These are phyloP conservation scores for Dissostichus mawsoni DNA, from an alignment of 2,113 vertebrate genomes.

Conservation along the genomic window DNA sequence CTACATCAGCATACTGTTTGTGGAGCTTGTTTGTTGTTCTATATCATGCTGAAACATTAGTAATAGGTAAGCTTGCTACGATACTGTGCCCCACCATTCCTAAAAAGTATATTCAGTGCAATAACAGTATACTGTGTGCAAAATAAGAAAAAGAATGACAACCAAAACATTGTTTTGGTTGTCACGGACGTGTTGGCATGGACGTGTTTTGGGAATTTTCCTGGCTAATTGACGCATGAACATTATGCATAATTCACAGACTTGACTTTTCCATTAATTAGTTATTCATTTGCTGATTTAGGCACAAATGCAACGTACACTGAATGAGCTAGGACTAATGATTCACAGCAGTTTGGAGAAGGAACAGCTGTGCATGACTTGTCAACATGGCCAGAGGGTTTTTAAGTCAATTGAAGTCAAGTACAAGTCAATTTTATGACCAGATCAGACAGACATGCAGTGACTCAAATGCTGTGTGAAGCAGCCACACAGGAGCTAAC, in stretches of 20 bases:
- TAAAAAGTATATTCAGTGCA: background rate
- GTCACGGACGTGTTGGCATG: background rate
- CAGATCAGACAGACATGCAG: constrained; percentile 25
- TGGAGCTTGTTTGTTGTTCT: constrained; percentile 5
- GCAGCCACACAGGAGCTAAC: constrained; percentile 16
- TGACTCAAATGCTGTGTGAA: constrained; percentile 29
- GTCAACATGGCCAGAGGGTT: constrained; percentile 19
- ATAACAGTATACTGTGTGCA: constrained; percentile 3
- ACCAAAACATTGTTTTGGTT: constrained; percentile 30
- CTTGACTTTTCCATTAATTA: constrained; percentile 51
- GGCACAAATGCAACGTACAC: constrained; percentile 12
- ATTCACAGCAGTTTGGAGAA: constrained; percentile 11
- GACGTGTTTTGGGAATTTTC: constrained; percentile 30
- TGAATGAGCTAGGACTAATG: constrained; percentile 17
- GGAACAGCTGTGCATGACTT: constrained; percentile 11
- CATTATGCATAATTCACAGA: constrained; percentile 17
- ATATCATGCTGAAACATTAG: constrained; percentile 9
- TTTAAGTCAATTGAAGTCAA: constrained; percentile 35
- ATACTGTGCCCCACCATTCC: constrained; percentile 7
- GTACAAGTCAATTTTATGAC: constrained; percentile 32
- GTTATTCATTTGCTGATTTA: constrained; percentile 50
- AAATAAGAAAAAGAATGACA: constrained; percentile 18
- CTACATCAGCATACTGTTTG: background rate
- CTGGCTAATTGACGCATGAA: constrained; percentile 19
- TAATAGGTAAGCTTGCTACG: background rate